These are phyloP conservation scores for Halictus ligatus DNA, from an alignment of 2,888 invertebrate species.

Conservation along the genomic window DNA sequence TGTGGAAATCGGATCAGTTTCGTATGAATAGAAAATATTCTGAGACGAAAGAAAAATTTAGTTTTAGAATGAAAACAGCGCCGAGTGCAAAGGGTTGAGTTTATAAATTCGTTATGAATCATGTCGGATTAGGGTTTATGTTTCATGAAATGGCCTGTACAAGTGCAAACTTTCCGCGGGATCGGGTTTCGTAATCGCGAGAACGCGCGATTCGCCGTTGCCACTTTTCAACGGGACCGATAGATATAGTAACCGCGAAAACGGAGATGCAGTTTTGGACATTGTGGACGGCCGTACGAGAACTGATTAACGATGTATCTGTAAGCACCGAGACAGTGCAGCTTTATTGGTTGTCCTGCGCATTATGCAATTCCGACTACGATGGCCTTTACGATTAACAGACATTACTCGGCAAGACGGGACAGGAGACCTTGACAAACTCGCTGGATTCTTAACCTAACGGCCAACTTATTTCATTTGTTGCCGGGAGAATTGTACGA, in stretches of 20 bases:
- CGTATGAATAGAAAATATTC: too few species aligned
- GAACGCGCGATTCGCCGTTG: neutral
- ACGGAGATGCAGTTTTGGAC: neutral
- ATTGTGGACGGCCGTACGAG: neutral
- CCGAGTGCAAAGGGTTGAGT: too few species aligned
- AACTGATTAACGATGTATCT: slow-evolving; percentile 33
- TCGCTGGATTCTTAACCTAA: slow-evolving; percentile 38
- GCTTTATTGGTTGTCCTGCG: slow-evolving; percentile 47
- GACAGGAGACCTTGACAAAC: slow-evolving; percentile 54
- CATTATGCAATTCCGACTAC: slow-evolving; percentile 58
- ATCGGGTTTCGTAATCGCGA: slow-evolving; percentile 5
- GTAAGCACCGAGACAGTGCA: neutral
- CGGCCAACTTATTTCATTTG: slow-evolving; percentile 34
- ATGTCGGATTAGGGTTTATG: neutral
- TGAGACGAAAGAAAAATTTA: too few species aligned
- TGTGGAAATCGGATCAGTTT: too few species aligned
- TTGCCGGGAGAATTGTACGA: too few species aligned
- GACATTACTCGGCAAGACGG: slow-evolving; percentile 60
- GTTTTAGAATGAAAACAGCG: too few species aligned
- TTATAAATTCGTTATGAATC: neutral
- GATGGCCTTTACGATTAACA: slow-evolving; percentile 55
- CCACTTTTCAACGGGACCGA: neutral
- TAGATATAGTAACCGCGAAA: neutral
- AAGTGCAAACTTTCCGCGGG: neutral
- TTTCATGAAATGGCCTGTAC: neutral